A percentile compares a stretch with the other conserved stretches of the same genome.
These are phyloP conservation scores for Corbicula japonica DNA, from an alignment of 2,888 invertebrate genomes.

Conservation along the genomic window DNA sequence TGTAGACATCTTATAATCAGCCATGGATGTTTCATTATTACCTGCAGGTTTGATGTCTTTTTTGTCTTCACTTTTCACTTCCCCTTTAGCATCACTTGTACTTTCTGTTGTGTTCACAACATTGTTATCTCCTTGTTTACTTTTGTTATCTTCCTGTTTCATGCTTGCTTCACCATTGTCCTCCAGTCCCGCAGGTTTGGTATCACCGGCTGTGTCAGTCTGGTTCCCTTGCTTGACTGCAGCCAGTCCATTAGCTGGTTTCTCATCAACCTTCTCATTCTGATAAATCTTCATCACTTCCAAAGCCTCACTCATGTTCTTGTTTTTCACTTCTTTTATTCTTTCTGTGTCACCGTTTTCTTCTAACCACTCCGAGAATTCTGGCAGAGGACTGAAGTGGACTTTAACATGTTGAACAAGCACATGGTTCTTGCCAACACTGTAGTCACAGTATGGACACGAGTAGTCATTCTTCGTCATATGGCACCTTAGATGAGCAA, in stretches of 20 bases:
- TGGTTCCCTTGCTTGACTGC: no score
- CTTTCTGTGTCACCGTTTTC: constrained; percentile 80
- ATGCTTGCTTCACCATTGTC: constrained; percentile 10
- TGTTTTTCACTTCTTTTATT: constrained; percentile 75
- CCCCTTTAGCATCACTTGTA: not conserved
- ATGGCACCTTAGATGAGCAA: constrained; percentile 92
- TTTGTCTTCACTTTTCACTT: not conserved
- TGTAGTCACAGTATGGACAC: constrained; percentile 94
- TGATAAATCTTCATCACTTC: constrained; percentile 72
- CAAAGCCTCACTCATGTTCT: constrained; percentile 77
- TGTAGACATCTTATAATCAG: no score
- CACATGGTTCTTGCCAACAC: constrained; percentile 91
- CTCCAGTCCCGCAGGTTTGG: constrained; percentile 1
- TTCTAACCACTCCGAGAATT: constrained; percentile 81
- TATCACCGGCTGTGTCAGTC: no score
- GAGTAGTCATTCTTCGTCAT: constrained; percentile 90
- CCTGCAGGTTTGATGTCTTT: constrained; percentile 8
- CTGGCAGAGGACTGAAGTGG: constrained; percentile 89
- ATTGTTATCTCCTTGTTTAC: not conserved
- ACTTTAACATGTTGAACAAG: constrained; percentile 93
- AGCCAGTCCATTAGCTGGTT: no score
- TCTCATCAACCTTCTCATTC: constrained; percentile 43
- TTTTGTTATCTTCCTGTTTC: not conserved
- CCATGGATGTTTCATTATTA: constrained; percentile 14
- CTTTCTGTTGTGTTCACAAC: no score